phyloP scores from a whole-genome alignment of 2,888 invertebrate species.

The Amiota minor region DNA sequence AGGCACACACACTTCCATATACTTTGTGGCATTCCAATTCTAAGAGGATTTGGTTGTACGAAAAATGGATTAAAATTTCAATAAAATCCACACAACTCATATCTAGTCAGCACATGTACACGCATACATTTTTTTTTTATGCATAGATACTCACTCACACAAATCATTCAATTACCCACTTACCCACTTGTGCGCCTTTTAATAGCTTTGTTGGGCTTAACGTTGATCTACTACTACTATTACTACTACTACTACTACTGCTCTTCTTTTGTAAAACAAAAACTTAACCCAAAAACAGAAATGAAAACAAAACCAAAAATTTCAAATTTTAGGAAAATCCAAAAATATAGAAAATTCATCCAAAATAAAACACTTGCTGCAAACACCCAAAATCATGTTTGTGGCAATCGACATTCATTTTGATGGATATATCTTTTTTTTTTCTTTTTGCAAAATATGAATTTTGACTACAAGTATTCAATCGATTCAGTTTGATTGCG shows the following conservation, averaged over 20 bases:
- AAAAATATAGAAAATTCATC: not conserved
- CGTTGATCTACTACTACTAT: not conserved
- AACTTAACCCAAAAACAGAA: conserved; percentile 5
- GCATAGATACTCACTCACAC: conserved; percentile 28
- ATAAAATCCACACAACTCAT: conserved; percentile 65
- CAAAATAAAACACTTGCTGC: conserved; percentile 17
- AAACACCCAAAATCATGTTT: conserved; percentile 9
- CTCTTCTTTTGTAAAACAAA: not conserved
- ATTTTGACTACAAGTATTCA: conserved; percentile 9
- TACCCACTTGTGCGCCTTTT: not conserved
- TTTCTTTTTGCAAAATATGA: conserved; percentile 1
- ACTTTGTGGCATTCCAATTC: not conserved
- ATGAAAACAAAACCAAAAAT: not conserved
- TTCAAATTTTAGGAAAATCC: not conserved
- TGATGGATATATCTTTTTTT: not conserved
- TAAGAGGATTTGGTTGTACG: conserved; percentile 41
- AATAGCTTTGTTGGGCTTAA: conserved; percentile 22
- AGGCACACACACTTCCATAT: conserved; percentile 34
- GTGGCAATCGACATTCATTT: not conserved
- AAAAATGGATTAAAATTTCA: conserved; percentile 57
- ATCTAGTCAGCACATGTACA: conserved; percentile 46
- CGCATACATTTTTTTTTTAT: not conserved
- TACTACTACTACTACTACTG: no score
- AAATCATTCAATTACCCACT: not conserved
- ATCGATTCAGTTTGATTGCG: not conserved